Percentiles rank a stretch among this genome's conserved stretches.
Evolutionary conservation across 35 echinoderm and acorn worm species (phyloP).

Genomic region (Patiria miniata): DNA sequence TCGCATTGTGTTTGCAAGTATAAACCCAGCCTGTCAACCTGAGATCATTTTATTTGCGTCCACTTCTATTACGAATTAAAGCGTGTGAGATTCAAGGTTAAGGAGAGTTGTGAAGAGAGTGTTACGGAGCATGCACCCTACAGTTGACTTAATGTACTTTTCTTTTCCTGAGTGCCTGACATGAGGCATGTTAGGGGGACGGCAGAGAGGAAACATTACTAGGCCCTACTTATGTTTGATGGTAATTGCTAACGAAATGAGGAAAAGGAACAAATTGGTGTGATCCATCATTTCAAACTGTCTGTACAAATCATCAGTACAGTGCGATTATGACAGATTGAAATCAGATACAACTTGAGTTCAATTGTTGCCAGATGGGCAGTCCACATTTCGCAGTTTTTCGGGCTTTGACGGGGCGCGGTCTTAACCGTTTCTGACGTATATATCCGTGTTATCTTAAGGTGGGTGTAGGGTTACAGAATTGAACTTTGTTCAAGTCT

Average conservation of each 20-base stretch:
- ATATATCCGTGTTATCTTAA: slow-evolving; percentile 6
- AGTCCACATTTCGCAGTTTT: not conserved
- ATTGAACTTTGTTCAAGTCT: too few relatives aligned
- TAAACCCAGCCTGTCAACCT: too few relatives aligned
- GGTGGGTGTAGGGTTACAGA: not conserved
- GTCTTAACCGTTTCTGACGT: not conserved
- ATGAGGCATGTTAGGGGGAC: not conserved
- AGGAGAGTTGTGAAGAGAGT: not conserved
- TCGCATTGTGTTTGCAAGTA: too few relatives aligned
- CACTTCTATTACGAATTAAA: not conserved
- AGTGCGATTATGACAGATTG: not conserved
- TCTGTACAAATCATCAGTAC: not conserved
- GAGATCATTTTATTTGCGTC: too few relatives aligned
- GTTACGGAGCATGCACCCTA: not conserved
- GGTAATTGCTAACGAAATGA: not conserved
- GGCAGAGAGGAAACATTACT: not conserved
- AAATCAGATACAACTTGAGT: not conserved
- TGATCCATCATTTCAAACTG: not conserved
- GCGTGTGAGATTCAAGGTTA: not conserved
- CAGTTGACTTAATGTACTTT: not conserved
- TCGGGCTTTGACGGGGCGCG: not conserved
- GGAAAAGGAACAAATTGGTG: not conserved
- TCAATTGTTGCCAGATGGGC: too few relatives aligned
- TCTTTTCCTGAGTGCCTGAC: not conserved
- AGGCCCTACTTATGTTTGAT: not conserved